Base-by-base conservation (phyloP, 2,113 vertebrate genomes). In the Sylvietta virens region DNA sequence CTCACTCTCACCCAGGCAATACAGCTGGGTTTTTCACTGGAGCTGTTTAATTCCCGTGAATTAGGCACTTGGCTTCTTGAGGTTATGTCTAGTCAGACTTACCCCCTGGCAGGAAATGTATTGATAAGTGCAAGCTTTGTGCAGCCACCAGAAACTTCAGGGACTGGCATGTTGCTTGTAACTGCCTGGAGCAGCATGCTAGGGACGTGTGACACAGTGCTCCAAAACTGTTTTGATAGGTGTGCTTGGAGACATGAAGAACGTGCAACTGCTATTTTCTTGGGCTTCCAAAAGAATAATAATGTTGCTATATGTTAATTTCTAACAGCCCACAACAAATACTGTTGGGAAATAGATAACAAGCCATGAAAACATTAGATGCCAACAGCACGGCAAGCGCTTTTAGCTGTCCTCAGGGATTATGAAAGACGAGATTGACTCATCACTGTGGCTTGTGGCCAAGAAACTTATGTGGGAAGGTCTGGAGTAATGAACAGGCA, bases 191-290 rank as follows among this genome's bases (percentile, higher is more conserved):
- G 33, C 15, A 69, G 42, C 42, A 11, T 0, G 0, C 15, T 5
- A 10, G 17, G 51, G 51, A 26, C 1, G 1, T 17, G 26, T 40
- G 74, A n/a, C 42, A 27, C 15, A 3, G 6, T 30, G 20, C 26
- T 40, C 19, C 22, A 2, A 0, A 0, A 10, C 31, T 73, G 7
- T 57, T 88, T 76, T 24, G 58, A 13, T 7, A 44, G 27, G 21
- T 0, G 1, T 33, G 30, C 53, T 66, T 66, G 39, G 44, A 74
- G n/a, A 30, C 39, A 10, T 5, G 16, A 53, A 53, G 65, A 70
- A 31, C 2, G 3, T n/a, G 22, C 6, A 7, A 9, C 33, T 80
- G 9, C 30, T 94, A 58, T 67, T 20, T 79, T 79, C 35, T 37
- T 33, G 54, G 62, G 23, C 62, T 83, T 95, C 30, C 77, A 76